phyloP scores from a whole-genome alignment of 2,888 invertebrate genomes.

The Iphiclides podalirius region DNA sequence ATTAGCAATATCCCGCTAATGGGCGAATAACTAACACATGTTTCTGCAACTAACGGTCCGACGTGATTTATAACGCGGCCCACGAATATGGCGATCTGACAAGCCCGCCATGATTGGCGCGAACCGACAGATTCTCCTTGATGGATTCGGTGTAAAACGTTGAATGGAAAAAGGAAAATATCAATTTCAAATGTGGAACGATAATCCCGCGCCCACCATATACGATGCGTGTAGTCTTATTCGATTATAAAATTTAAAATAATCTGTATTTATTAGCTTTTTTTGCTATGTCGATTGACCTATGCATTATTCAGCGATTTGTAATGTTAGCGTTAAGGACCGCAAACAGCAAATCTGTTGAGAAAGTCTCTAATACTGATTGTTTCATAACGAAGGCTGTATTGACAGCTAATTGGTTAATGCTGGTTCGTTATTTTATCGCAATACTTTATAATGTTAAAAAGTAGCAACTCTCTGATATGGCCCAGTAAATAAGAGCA shows the following conservation, averaged over 20 bases:
- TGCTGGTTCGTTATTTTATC: too few species aligned
- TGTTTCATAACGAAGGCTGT: too few species aligned
- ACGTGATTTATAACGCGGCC: conserved; percentile 14
- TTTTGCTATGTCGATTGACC: too few species aligned
- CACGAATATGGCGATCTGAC: conserved; percentile 12
- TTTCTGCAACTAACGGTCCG: conserved; percentile 12
- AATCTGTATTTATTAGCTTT: too few species aligned
- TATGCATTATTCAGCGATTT: too few species aligned
- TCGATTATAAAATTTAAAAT: conserved; percentile 6
- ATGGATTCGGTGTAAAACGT: conserved; percentile 18
- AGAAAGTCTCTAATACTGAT: too few species aligned
- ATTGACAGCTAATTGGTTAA: too few species aligned
- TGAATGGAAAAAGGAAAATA: conserved; percentile 2
- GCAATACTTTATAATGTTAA: too few species aligned
- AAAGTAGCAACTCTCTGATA: too few species aligned
- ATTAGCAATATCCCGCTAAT: conserved; percentile 24
- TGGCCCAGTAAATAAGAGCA: too few species aligned
- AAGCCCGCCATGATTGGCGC: conserved; percentile 4
- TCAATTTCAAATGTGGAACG: conserved; percentile 11
- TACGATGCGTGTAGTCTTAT: background rate
- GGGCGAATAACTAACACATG: conserved; percentile 23
- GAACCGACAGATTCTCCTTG: conserved; percentile 10
- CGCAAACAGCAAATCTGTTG: too few species aligned
- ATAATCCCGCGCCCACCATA: conserved; percentile 9
- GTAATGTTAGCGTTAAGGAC: too few species aligned